Evolutionary conservation across 2,888 invertebrate species (phyloP), one percentile per base, ranked within the genome.

Genomic region (Noctuana brunneofusca): DNA sequence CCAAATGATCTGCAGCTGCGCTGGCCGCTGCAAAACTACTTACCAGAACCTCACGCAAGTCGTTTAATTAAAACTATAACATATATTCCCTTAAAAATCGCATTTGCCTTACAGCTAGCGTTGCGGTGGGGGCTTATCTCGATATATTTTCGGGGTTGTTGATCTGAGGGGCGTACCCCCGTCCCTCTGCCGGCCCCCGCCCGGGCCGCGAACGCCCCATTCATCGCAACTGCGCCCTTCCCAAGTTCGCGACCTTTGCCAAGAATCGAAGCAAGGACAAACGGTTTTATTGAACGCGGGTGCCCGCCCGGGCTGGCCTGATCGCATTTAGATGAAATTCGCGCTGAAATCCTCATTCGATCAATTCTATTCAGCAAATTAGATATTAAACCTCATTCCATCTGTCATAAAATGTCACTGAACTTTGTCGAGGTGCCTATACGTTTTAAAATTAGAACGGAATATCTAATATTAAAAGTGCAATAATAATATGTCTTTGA

Each of bases 141-240:
- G 81, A 86, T 86, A 81, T 84, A 75, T 82, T 63, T 85, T 84
- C 74, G 80, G 84, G 87, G 86, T 87, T 87, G 88, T 87, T 87
- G 88, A 83, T 87, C 88, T 80, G 79, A 71, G 75, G 76, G 80
- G 82, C 76, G 76, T 63, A 53, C 63, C 65, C 63, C 64, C 60
- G 64, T 63, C 70, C 57, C 68, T 49, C 59, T 48, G 41, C 30
- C 56, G 53, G 56, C 60, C 75, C 75, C 76, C 73, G 74, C 81
- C 79, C 80, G 78, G 78, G 79, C 73, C 78, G 74, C 76, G 76
- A 72, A 74, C 72, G 71, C 71, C 75, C 80, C 82, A 85, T 85
- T 86, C 87, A 86, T 80, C 75, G 79, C 74, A 76, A 77, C 76
- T 72, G 78, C 77, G 81, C 81, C 86, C 83, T 85, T 84, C 77